These are phyloP conservation scores for Pollachius pollachius DNA, from an alignment of 2,113 vertebrate genomes.

Conservation along the genomic window DNA sequence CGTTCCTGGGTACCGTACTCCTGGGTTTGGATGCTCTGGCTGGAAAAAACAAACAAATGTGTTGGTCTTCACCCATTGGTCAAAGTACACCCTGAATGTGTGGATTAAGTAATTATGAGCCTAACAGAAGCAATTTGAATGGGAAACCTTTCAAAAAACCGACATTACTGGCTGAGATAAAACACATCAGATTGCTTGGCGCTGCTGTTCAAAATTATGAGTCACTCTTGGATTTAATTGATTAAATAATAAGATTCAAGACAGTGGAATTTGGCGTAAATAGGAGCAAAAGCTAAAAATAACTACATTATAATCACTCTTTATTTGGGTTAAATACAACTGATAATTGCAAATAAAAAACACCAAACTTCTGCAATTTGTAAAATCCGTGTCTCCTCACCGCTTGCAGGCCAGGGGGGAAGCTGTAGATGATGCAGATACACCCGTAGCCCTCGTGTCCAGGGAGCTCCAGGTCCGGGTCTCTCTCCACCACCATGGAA, in stretches of 20 bases:
- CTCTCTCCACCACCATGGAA: constrained; percentile 89
- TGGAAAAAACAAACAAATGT: constrained; percentile 40
- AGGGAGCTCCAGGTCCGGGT: constrained; percentile 84
- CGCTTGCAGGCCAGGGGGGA: constrained; percentile 87
- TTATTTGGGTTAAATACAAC: too few relatives aligned
- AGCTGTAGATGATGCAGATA: constrained; percentile 95
- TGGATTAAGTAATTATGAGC: neutral
- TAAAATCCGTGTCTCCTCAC: constrained; percentile 71
- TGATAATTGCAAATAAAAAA: too few relatives aligned
- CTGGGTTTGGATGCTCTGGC: constrained; percentile 89
- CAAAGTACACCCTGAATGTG: neutral
- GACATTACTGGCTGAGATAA: neutral
- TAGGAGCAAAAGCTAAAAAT: too few relatives aligned
- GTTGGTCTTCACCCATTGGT: too few relatives aligned
- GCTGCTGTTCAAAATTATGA: neutral
- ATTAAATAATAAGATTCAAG: too few relatives aligned
- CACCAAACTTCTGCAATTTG: too few relatives aligned
- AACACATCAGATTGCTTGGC: neutral
- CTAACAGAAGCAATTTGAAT: neutral
- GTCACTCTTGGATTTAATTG: neutral
- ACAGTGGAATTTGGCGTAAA: too few relatives aligned
- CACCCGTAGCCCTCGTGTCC: constrained; percentile 91
- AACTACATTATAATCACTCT: too few relatives aligned
- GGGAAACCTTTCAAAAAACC: neutral
- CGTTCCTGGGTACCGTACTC: constrained; percentile 88